These are phyloP conservation scores for Sebastes steindachneri DNA, from an alignment of 2,797 vertebrate genomes.

Conservation along the genomic window DNA sequence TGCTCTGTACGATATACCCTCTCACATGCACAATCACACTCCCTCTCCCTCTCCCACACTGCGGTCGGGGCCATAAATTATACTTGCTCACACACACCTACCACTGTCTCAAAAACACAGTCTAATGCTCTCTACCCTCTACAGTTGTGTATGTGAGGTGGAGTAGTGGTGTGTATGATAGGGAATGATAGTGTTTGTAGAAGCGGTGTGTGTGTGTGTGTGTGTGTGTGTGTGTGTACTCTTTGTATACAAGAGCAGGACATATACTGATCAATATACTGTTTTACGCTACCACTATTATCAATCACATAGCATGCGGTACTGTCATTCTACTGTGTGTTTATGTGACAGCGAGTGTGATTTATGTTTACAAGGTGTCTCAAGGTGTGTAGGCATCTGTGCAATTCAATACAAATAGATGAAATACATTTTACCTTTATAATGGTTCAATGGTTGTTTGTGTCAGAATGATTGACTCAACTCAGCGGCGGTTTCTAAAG, in stretches of 20 bases:
- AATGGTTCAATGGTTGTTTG: conserved; percentile 2
- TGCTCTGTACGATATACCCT: neutral
- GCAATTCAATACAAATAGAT: conserved; percentile 4
- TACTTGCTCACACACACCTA: neutral
- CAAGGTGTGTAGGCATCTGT: conserved; percentile 5
- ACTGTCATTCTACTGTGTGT: conserved; percentile 14
- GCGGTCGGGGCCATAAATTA: conserved; percentile 13
- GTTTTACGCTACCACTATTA: conserved; percentile 8
- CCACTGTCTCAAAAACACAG: neutral
- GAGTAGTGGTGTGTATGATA: neutral
- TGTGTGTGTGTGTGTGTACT: neutral
- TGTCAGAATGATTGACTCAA: conserved; percentile 21
- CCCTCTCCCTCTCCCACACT: neutral
- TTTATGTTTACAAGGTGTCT: conserved; percentile 36
- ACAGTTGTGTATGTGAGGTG: neutral
- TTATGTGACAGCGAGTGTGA: conserved; percentile 28
- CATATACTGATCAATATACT: conserved; percentile 49
- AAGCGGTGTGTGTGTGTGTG: neutral
- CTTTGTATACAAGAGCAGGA: neutral
- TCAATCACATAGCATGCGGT: conserved; percentile 29
- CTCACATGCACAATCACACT: conserved; percentile 12
- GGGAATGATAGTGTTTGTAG: neutral
- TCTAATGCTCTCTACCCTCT: neutral
- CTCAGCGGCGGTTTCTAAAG: neutral
- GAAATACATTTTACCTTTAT: conserved; percentile 17